These are phyloP conservation scores for Cephus rjabovi DNA, from an alignment of 2,888 invertebrate species.

Conservation along the genomic window DNA sequence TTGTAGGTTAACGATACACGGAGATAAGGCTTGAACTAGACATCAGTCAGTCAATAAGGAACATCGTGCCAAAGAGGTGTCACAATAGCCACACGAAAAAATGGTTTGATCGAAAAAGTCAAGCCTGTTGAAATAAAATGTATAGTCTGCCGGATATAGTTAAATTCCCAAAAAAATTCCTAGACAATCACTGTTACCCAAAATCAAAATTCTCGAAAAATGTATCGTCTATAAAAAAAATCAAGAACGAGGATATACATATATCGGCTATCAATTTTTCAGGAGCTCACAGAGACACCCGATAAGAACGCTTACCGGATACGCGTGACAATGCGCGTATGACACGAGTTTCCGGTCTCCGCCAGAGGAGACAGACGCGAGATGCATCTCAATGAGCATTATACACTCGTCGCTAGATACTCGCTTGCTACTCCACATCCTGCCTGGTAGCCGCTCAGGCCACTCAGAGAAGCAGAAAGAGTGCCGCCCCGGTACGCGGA, in stretches of 20 bases:
- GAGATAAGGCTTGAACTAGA: background rate
- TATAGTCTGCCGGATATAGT: slow-evolving; percentile 11
- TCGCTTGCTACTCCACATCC: slow-evolving; percentile 30
- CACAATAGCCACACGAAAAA: no score
- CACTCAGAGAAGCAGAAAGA: background rate
- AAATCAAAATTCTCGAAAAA: background rate
- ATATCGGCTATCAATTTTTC: slow-evolving; percentile 23
- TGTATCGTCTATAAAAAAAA: no score
- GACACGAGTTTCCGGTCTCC: slow-evolving; percentile 62
- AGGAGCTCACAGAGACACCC: slow-evolving; percentile 10
- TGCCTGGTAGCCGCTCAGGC: slow-evolving; percentile 11
- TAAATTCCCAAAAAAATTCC: slow-evolving; percentile 21
- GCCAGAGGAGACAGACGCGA: slow-evolving; percentile 52
- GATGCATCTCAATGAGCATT: slow-evolving; percentile 63
- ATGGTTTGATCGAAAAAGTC: no score
- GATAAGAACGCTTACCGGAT: slow-evolving; percentile 57
- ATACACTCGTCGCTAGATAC: slow-evolving; percentile 20
- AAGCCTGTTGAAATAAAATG: background rate
- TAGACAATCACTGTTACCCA: background rate
- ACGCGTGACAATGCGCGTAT: slow-evolving; percentile 61
- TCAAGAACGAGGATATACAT: background rate
- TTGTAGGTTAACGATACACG: background rate
- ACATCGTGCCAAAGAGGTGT: background rate
- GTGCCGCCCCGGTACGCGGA: background rate
- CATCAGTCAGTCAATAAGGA: background rate